Base-by-base conservation (phyloP, 2,888 invertebrate genomes). In the Agrochola macilenta region DNA sequence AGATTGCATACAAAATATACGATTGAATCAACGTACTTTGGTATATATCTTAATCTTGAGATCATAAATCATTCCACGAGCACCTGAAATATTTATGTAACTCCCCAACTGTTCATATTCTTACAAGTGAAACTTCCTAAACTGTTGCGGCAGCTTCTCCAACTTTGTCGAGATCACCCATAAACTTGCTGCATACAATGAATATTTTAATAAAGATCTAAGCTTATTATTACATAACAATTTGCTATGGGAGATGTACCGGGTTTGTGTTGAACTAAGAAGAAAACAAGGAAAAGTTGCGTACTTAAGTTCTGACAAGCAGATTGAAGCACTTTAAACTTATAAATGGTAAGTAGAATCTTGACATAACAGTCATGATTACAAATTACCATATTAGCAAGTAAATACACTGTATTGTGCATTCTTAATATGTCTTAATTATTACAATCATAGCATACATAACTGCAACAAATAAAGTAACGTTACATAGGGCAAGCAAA, bases 121-220 rank as follows among this genome's bases (percentile, higher is more conserved):
- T 39, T 46, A 68, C 77, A 71, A 63, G 73, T 57, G 69, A 72
- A 86, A 88, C 86, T 89, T 88, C 49, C 58, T 70, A 89, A 86
- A 88, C 84, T 81, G 81, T 87, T 85, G 79, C 76, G 84, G 79
- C 84, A 82, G 84, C 73, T 81, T 79, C 81, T 76, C 74, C 74
- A 86, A 88, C 83, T 88, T 86, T 43, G 68, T 65, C 72, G 72
- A 85, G 81, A 86, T 87, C 87, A 85, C 72, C 68, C 76, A 80
- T 68, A 76, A 90, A 87, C 83, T 89, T 88, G 65, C 64, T 81
- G 76, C 72, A 76, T 77, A 78, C 61, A 79, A 84, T 86, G 75
- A 87, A 87, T 87, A 85, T 87, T 89, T 84, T 69, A 88, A 74
- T 82, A 86, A 63, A 80, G 76, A 78, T 77, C 52, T 75, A 74